phyloP scores from a whole-genome alignment of 2,888 invertebrate species.

The Sphecodes monilicornis region DNA sequence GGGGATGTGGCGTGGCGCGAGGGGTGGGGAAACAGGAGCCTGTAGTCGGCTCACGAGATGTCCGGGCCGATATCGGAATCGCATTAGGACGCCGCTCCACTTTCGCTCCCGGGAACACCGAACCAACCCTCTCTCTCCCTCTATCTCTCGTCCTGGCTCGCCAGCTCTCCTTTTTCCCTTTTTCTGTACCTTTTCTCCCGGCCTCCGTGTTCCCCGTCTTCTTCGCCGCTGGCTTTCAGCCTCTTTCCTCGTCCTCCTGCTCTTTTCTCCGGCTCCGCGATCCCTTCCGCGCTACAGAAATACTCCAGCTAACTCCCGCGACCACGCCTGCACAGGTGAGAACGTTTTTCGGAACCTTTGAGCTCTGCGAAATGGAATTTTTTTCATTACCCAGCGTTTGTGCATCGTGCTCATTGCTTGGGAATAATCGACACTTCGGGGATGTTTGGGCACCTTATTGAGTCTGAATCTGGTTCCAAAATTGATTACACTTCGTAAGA shows the following conservation, averaged over 20 bases:
- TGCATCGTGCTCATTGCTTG: too few species aligned
- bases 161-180: constrained; percentile 28
- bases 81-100: constrained; percentile 78
- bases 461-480: not conserved
- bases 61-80: constrained; percentile 80
- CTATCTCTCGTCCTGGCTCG: constrained; percentile 19
- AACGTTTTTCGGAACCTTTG: constrained; percentile 2
- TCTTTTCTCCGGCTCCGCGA: constrained; percentile 49
- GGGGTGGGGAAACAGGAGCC: constrained; percentile 61
- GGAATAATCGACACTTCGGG: not conserved
- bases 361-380: not conserved
- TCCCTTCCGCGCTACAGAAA: constrained; percentile 54
- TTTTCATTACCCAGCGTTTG: not conserved
- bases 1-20: constrained; percentile 45
- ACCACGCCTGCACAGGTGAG: constrained; percentile 64
- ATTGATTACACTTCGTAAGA: not conserved
- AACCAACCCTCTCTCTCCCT: constrained; percentile 51
- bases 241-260: constrained; percentile 43
- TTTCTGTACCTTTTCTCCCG: constrained; percentile 36
- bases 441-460: not conserved
- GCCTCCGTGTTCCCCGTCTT: constrained; percentile 21
- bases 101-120: constrained; percentile 70
- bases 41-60: constrained; percentile 75
- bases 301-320: constrained; percentile 61
- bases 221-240: constrained; percentile 22